A percentile compares a stretch with the other conserved stretches of the same genome.
Conservation (phyloP, 2,888 invertebrate genomes). For the Sepiola atlantica region DNA sequence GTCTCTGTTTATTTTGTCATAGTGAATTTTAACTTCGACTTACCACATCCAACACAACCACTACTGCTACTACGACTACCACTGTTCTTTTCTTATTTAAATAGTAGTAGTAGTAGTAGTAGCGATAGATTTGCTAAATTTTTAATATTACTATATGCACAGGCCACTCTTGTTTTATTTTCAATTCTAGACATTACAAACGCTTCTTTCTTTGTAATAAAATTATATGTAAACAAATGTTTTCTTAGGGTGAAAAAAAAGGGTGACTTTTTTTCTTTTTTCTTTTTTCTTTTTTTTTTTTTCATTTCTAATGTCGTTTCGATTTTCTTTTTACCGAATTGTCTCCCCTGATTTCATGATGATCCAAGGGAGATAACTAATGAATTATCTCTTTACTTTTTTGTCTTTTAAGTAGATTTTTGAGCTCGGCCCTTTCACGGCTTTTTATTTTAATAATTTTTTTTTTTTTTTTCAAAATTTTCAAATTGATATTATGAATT, state of each 20-base stretch:
- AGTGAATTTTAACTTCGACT: conserved; percentile 9
- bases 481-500: neutral
- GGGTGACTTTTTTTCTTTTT: neutral
- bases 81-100: neutral
- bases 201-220: neutral
- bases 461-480: neutral
- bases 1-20: neutral
- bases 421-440: neutral
- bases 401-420: neutral
- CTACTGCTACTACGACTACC: neutral
- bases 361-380: neutral
- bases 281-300: neutral
- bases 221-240: neutral
- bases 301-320: neutral
- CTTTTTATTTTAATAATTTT: neutral
- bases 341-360: neutral
- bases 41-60: neutral
- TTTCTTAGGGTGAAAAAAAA: neutral
- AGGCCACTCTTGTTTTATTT: neutral
- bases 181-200: neutral
- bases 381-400: neutral
- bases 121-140: neutral
- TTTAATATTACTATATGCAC: conserved; percentile 9
- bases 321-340: neutral
- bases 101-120: neutral